Evolutionary conservation across 1,140 invertebrate species (phyloP).

Genomic region (Caenorhabditis brenneri): DNA sequence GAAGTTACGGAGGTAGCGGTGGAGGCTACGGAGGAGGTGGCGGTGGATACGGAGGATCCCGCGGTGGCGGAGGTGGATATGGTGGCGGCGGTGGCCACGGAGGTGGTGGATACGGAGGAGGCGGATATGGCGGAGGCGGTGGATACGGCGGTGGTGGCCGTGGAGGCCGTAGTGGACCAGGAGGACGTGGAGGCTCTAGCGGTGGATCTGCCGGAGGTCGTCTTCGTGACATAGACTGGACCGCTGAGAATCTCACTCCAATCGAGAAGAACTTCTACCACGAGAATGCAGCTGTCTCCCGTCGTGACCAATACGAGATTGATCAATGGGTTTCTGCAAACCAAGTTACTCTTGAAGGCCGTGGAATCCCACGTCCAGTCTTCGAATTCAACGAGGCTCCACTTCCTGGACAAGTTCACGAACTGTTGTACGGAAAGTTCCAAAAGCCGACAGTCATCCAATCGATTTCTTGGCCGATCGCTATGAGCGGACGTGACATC

Average conservation of each 20-base stretch:
- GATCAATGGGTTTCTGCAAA: conserved; percentile 60
- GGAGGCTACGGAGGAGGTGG: conserved; percentile 3
- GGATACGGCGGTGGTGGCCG: conserved; percentile 40
- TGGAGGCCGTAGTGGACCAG: conserved; percentile 31
- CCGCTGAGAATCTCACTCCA: conserved; percentile 49
- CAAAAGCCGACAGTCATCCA: conserved; percentile 72
- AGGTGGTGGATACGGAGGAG: conserved; percentile 51
- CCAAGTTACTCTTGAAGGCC: conserved; percentile 65
- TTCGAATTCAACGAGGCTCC: conserved; percentile 67
- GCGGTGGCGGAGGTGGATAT: too few species aligned
- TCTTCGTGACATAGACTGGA: conserved; percentile 62
- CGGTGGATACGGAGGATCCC: conserved; percentile 8
- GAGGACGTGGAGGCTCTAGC: conserved; percentile 51
- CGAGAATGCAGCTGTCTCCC: conserved; percentile 63
- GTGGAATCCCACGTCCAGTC: conserved; percentile 65
- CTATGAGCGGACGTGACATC: conserved; percentile 73
- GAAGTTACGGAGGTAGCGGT: conserved; percentile 16
- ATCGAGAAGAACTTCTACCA: conserved; percentile 67
- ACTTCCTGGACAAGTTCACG: conserved; percentile 59
- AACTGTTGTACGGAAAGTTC: conserved; percentile 62
- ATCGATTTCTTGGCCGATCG: conserved; percentile 73
- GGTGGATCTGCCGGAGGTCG: conserved; percentile 14
- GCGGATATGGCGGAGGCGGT: conserved; percentile 28
- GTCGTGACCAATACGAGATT: conserved; percentile 62
- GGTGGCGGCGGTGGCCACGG: conserved; percentile 45